Base-by-base conservation (phyloP, 2,113 vertebrate genomes). In the Todiramphus chloris region DNA sequence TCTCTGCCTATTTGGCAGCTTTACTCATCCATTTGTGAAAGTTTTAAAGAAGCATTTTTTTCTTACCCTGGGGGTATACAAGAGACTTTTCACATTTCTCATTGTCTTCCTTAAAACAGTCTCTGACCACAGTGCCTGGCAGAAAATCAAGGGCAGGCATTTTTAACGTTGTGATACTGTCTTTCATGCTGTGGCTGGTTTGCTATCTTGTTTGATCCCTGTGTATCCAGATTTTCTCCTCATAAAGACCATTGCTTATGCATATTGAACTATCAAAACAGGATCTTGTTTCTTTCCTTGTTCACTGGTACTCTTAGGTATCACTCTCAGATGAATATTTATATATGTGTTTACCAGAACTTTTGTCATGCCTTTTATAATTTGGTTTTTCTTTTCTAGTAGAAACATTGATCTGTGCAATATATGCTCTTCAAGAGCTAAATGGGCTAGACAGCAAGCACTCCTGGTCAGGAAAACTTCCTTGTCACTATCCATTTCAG, bases 11-110 rank as follows among this genome's bases (percentile, higher is more conserved):
- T 68, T 63, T 89, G 74, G 51, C 39, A 90, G 82, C 74, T 82
- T 74, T 63, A 89, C 82, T 79, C 74, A 95, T 53, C 66, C 87
- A 76, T 82, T 95, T 83, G 10, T 68, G 89, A 78, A 89, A 74
- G 70, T 46, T 89, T 93, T 56, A 87, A 78, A 89, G 68, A 69
- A 89, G 66, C 63, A n/a, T 78, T 92, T 94, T 31, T 89, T 72
- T 76, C 62, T 66, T 87, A 74, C 37, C 93, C 74, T 0, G 0
- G 13, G 59, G 53, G 12, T 76, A 66, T 31, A 79, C 41, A 82
- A 79, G 75, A 84, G 62, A 58, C 66, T 95, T 95, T 82, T 83
- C 77, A 75, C 43, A 89, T 62, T 87, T 72, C 67, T 53, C 48
- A 10, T 69, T 89, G 86, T 94, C 48, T 89, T 87, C 39, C 74